These are phyloP conservation scores for Ceratosolen fusciceps DNA, from an alignment of 1,140 invertebrate species.

Conservation along the genomic window DNA sequence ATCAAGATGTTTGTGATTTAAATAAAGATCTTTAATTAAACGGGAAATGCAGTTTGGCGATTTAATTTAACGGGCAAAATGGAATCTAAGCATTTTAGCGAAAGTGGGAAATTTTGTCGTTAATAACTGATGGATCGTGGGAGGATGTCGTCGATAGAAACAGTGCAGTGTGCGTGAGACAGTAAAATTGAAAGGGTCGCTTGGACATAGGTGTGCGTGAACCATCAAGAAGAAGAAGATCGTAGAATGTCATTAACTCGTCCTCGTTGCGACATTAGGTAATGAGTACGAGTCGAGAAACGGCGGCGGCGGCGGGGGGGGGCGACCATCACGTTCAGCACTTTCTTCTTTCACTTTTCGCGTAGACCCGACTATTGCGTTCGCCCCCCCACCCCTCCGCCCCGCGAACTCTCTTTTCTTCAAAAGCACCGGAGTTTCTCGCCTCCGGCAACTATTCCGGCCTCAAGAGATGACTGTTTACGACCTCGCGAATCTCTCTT, in stretches of 20 bases:
- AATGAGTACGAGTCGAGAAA: not conserved
- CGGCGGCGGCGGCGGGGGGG: not conserved
- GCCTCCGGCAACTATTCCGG: constrained; percentile 31
- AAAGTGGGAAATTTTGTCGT: too few relatives aligned
- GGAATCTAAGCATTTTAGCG: too few relatives aligned
- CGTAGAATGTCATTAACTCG: not conserved
- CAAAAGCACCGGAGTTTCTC: constrained; percentile 22
- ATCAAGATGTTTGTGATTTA: too few relatives aligned
- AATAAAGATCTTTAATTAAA: too few relatives aligned
- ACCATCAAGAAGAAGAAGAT: too few relatives aligned
- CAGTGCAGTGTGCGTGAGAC: too few relatives aligned
- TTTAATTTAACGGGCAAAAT: too few relatives aligned
- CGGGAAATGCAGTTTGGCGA: too few relatives aligned
- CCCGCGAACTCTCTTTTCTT: constrained; percentile 1
- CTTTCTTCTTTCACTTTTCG: constrained; percentile 31
- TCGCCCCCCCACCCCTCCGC: not conserved
- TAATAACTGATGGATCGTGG: too few relatives aligned
- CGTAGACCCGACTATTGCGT: not conserved
- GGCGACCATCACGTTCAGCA: constrained; percentile 9
- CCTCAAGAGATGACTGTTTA: constrained; percentile 26
- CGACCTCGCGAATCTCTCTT: constrained; percentile 41
- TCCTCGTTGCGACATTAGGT: not conserved
- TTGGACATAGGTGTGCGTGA: too few relatives aligned
- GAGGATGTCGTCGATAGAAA: too few relatives aligned
- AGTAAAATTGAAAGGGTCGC: too few relatives aligned